These are phyloP conservation scores for Prolemur simus DNA, from an alignment of 2,113 vertebrate species.

Conservation along the genomic window DNA sequence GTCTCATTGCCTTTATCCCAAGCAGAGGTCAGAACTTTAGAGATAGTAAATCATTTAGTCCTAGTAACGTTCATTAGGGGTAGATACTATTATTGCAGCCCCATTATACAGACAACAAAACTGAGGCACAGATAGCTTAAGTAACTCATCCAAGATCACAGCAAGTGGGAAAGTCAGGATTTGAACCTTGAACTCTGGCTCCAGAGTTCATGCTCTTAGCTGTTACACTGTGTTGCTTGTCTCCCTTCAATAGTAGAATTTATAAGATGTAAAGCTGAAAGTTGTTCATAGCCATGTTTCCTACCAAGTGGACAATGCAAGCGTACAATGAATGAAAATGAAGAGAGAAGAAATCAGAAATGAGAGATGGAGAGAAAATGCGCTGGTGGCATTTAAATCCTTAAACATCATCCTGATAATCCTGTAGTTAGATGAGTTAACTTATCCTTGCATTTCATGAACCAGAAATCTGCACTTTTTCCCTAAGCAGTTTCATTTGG, in stretches of 20 bases:
- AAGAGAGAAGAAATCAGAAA: slow-evolving; percentile 5
- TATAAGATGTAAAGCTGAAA: neutral
- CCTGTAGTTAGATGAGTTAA: neutral
- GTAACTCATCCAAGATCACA: neutral
- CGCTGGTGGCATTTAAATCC: neutral
- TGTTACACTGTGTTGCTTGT: neutral
- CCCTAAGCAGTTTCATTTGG: neutral
- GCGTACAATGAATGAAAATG: neutral
- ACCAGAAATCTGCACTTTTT: neutral
- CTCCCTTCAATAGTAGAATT: neutral
- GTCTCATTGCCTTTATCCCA: neutral
- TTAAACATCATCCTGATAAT: neutral
- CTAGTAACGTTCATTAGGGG: neutral
- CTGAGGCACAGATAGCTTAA: neutral
- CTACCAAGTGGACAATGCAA: neutral
- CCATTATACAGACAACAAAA: neutral
- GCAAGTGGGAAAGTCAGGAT: neutral
- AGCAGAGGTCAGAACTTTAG: neutral
- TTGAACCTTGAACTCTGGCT: neutral
- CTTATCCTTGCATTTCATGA: neutral
- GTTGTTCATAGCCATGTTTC: neutral
- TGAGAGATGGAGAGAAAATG: neutral
- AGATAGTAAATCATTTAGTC: neutral
- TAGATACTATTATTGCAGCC: neutral
- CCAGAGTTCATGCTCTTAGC: neutral